Evolutionary conservation across 2,113 vertebrate genomes (phyloP).

Genomic region (Austrofundulus limnaeus): DNA sequence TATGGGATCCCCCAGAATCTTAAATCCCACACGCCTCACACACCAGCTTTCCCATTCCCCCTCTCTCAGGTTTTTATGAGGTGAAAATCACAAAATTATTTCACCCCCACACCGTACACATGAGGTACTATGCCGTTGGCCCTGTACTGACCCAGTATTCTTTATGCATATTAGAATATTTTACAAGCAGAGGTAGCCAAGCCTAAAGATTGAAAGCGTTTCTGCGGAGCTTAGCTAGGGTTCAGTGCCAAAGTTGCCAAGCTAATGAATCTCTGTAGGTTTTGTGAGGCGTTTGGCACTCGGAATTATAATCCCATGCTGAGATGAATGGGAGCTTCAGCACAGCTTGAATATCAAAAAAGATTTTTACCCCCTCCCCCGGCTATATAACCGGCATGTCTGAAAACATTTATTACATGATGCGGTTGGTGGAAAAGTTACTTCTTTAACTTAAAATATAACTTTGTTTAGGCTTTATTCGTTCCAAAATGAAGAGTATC

Average conservation of each 20-base stretch:
- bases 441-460: slow-evolving; percentile 3
- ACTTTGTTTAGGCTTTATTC: neutral
- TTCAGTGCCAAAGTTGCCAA: slow-evolving; percentile 38
- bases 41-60: slow-evolving; percentile 26
- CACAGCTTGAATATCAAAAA: neutral
- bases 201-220: slow-evolving; percentile 28
- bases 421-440: neutral
- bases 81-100: slow-evolving; percentile 66
- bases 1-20: slow-evolving; percentile 47
- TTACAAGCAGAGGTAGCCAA: slow-evolving; percentile 39
- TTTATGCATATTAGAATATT: slow-evolving; percentile 51
- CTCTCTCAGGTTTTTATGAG: slow-evolving; percentile 59
- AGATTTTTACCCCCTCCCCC: slow-evolving; percentile 16
- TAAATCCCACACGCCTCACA: slow-evolving; percentile 52
- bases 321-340: slow-evolving; percentile 34
- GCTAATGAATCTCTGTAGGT: slow-evolving; percentile 58
- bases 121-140: slow-evolving; percentile 5
- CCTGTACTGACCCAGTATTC: slow-evolving; percentile 44
- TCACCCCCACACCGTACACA: slow-evolving; percentile 14
- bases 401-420: neutral
- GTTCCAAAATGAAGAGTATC: slow-evolving; percentile 6
- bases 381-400: neutral
- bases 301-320: slow-evolving; percentile 35
- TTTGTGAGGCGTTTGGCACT: slow-evolving; percentile 47
- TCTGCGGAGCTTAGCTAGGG: slow-evolving; percentile 25